Base-by-base conservation (phyloP, 2,113 vertebrate genomes). In the Cryptomyrus ogoouensis region DNA sequence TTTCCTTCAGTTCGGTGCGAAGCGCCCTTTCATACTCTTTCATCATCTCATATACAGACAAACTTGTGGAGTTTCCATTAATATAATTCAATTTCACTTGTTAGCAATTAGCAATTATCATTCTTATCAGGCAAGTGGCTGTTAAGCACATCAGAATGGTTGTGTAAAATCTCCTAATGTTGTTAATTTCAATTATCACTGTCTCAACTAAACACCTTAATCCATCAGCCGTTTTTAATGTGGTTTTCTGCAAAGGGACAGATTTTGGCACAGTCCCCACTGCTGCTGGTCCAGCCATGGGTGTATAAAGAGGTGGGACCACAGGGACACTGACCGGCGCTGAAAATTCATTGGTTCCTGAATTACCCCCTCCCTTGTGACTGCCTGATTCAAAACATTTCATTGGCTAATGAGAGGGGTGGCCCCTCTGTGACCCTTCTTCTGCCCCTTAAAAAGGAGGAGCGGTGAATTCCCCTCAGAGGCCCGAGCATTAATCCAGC, bases 41-140 rank as follows among this genome's bases (percentile, higher is more conserved):
- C 85, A 87, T 87, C 85, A 87, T 87, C 50, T 31, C 27, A 87
- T 87, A 53, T 21, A 87, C 85, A 87, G 50, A 87, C 50, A 27
- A 56, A 56, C 85, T 27, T 50, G 50, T 27, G 13, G 2, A 52
- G 39, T 47, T 87, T 52, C 47, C 47, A 52, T n/a, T 53, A 56
- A 53, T 35, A 53, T 31, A 39, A 56, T 53, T 35, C 13, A 87
- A 53, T 35, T 87, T 50, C 85, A 56, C 47, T 87, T 35, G 13
- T 87, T 87, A 47, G 19, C 27, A 87, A 53, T 87, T 53, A 35
- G 50, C 83, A 84, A 24, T 84, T 87, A 87, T 53, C 85, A 53
- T 24, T 53, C 85, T 56, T 53, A 87, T 87, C 31, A 46, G 8
- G 42, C 31, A 46, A 46, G 35, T 52, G 46, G 24, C 85, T 53